These are phyloP conservation scores for Ceryle rudis DNA, from an alignment of 2,797 vertebrate species.

Conservation along the genomic window DNA sequence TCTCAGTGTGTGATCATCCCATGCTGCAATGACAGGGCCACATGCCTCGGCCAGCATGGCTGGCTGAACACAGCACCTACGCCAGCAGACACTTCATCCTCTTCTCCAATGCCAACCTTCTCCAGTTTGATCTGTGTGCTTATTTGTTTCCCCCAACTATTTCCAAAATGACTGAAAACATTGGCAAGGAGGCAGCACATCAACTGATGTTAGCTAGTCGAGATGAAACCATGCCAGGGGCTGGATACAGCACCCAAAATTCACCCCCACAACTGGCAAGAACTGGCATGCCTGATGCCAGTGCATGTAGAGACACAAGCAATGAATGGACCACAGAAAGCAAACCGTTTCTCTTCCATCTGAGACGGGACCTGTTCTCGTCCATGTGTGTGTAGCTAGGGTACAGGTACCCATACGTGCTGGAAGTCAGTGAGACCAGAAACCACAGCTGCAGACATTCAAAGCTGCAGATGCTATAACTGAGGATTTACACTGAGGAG, in stretches of 20 bases:
- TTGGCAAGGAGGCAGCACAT: neutral
- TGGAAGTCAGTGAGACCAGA: fast-evolving
- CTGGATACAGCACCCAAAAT: slow-evolving; percentile 28
- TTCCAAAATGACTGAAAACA: slow-evolving; percentile 34
- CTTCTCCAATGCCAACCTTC: neutral
- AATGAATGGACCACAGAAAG: neutral
- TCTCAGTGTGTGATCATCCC: neutral
- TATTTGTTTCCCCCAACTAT: neutral
- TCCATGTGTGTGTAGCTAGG: fast-evolving
- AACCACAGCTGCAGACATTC: neutral
- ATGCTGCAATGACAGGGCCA: neutral
- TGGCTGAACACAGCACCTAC: neutral
- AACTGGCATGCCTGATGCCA: neutral
- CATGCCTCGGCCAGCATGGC: neutral
- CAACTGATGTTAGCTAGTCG: neutral
- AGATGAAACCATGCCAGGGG: slow-evolving; percentile 1
- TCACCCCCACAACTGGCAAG: slow-evolving; percentile 51
- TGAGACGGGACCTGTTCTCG: neutral
- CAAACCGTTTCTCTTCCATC: neutral
- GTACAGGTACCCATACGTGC: neutral
- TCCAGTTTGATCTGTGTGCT: neutral
- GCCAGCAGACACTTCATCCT: neutral
- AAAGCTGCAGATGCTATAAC: neutral
- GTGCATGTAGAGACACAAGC: neutral
- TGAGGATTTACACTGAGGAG: neutral